A percentile compares a stretch with the other conserved stretches of the same genome.
These are phyloP conservation scores for Sesia bembeciformis DNA, from an alignment of 2,888 invertebrate genomes.

Conservation along the genomic window DNA sequence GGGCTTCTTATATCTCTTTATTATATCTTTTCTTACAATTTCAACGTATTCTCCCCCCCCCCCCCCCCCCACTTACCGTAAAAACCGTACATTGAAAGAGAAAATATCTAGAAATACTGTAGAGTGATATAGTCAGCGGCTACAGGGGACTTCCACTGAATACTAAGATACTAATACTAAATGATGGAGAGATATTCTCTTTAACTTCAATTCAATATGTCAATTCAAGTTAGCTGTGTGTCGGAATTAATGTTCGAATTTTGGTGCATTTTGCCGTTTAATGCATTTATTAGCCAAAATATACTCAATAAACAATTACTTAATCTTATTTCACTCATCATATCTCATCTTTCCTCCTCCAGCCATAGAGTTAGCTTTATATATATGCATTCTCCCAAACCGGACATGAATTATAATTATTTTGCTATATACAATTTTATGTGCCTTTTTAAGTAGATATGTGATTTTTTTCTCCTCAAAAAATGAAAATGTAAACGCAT, in stretches of 20 bases:
- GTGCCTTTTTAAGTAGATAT: too few species aligned
- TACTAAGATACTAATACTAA: constrained; percentile 10
- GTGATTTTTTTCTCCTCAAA: too few species aligned
- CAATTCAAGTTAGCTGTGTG: constrained; percentile 2
- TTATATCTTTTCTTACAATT: constrained; percentile 38
- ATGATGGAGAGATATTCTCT: constrained; percentile 12
- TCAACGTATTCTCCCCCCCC: constrained; percentile 26
- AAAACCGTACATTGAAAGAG: constrained; percentile 27
- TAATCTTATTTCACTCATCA: too few species aligned
- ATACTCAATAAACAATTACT: too few species aligned
- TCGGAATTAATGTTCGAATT: constrained; percentile 11
- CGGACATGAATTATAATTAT: too few species aligned
- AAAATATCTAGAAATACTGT: constrained; percentile 24
- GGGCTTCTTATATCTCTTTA: constrained; percentile 32
- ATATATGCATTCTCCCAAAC: too few species aligned
- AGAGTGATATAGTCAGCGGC: constrained; percentile 12
- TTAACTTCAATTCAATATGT: constrained; percentile 1
- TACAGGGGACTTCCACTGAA: constrained; percentile 20
- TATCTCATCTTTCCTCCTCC: too few species aligned
- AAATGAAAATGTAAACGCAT: too few species aligned
- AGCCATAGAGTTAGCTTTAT: too few species aligned
- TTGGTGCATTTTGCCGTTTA: neutral
- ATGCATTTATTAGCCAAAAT: too few species aligned
- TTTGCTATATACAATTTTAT: too few species aligned
- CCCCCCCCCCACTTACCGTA: constrained; percentile 27